Conservation (phyloP, 2,888 invertebrate genomes). For the Noctua janthe region DNA sequence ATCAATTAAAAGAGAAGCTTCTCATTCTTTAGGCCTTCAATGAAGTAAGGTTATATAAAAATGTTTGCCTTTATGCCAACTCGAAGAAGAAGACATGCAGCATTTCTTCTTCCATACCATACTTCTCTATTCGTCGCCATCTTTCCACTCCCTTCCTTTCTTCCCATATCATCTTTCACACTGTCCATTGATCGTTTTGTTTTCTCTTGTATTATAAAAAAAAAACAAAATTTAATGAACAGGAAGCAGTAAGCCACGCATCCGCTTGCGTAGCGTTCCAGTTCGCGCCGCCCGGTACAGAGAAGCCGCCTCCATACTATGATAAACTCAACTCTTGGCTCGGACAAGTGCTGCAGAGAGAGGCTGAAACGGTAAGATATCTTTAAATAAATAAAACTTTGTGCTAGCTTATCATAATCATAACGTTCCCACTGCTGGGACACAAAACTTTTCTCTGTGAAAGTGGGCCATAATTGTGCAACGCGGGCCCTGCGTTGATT, state of each 20-base stretch:
- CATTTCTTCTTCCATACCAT: background rate
- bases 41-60: background rate
- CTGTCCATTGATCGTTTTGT: no score
- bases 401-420: background rate
- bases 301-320: constrained; percentile 93
- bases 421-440: background rate
- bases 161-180: background rate
- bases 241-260: constrained; percentile 89
- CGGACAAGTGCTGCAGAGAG: constrained; percentile 96
- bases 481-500: background rate
- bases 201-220: background rate
- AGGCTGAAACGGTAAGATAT: constrained; percentile 92
- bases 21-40: background rate
- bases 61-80: background rate
- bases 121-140: background rate
- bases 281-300: constrained; percentile 92
- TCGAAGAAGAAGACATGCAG: background rate
- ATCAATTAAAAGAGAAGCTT: background rate
- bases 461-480: background rate
- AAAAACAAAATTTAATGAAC: background rate
- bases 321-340: constrained; percentile 97
- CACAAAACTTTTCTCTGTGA: background rate
- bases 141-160: background rate
- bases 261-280: constrained; percentile 97
- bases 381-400: background rate